Evolutionary conservation across 1,140 invertebrate genomes (phyloP).

Genomic region (Drosophila chauvacae): DNA sequence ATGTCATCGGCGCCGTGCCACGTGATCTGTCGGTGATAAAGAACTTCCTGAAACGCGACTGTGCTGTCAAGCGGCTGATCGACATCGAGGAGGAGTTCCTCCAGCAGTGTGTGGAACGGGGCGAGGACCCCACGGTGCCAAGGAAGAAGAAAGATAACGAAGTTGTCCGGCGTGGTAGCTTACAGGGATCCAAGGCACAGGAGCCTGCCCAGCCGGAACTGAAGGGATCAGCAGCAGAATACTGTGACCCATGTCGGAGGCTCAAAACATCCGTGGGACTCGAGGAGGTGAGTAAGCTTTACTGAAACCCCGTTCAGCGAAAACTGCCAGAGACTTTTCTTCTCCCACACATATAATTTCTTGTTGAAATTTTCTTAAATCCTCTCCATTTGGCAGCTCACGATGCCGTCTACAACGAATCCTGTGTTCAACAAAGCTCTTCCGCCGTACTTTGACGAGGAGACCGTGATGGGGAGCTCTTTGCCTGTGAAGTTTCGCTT

Average conservation of each 20-base stretch:
- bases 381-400: constrained; percentile 33
- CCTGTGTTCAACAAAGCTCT: constrained; percentile 22
- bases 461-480: constrained; percentile 64
- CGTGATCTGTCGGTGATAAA: constrained; percentile 71
- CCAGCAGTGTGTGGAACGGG: constrained; percentile 34
- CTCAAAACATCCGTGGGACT: constrained; percentile 58
- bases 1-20: constrained; percentile 70
- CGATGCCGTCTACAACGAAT: constrained; percentile 49
- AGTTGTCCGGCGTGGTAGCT: background rate
- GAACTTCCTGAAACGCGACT: constrained; percentile 69
- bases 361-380: background rate
- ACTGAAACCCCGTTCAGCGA: background rate
- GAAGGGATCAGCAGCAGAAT: constrained; percentile 22
- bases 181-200: background rate
- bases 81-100: constrained; percentile 68
- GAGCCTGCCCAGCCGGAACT: constrained; percentile 20
- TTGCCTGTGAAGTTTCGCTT: constrained; percentile 67
- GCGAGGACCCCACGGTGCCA: constrained; percentile 21
- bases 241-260: constrained; percentile 59
- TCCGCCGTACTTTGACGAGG: constrained; percentile 65
- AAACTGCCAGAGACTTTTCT: too few relatives aligned
- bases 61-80: constrained; percentile 66
- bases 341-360: background rate
- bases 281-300: constrained; percentile 52
- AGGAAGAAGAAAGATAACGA: background rate